Evolutionary conservation across 2,797 vertebrate genomes (phyloP).

Genomic region (Capromys pilorides): DNA sequence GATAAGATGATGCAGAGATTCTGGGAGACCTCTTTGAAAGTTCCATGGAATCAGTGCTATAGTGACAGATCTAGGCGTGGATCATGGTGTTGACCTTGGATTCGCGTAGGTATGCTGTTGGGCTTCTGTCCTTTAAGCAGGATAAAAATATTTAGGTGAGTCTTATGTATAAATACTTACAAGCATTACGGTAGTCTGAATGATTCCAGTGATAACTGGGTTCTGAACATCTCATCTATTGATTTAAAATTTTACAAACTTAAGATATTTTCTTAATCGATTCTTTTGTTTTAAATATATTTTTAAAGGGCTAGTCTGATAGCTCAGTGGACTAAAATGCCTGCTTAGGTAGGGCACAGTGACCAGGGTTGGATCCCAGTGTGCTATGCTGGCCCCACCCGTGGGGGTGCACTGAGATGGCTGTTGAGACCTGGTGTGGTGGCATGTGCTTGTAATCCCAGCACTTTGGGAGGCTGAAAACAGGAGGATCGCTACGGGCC

Average conservation of each 20-base stretch:
- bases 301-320: neutral
- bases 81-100: neutral
- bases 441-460: too few species aligned
- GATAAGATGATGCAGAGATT: conserved; percentile 6
- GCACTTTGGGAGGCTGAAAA: too few species aligned
- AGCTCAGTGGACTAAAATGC: too few species aligned
- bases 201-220: conserved; percentile 46
- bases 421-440: too few species aligned
- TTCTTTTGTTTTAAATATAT: conserved; percentile 36
- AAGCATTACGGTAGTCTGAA: neutral
- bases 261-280: neutral
- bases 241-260: neutral
- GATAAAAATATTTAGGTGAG: conserved; percentile 13
- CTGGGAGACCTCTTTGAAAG: conserved; percentile 44
- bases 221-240: neutral
- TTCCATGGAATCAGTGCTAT: conserved; percentile 6
- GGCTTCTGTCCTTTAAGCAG: conserved; percentile 13
- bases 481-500: too few species aligned
- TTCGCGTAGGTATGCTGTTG: conserved; percentile 25
- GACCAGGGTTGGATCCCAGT: too few species aligned
- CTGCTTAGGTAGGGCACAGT: too few species aligned
- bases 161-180: conserved; percentile 21
- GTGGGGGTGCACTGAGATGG: too few species aligned
- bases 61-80: neutral
- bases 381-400: too few species aligned